phyloP scores from a whole-genome alignment of 2,113 vertebrate species.

The Toxotes jaculatrix region DNA sequence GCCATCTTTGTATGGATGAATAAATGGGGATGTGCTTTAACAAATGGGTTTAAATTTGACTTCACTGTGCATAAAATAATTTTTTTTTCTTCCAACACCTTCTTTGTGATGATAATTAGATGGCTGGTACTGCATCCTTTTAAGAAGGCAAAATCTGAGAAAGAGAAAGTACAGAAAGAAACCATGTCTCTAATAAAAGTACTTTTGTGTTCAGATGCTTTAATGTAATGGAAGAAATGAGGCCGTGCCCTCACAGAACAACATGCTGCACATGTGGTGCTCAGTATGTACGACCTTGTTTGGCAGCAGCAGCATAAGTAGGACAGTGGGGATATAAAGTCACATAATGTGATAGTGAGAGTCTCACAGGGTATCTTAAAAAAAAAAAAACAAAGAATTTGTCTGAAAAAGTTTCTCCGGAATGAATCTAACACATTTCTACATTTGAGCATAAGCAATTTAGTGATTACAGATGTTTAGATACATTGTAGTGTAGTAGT shows the following conservation, averaged over 20 bases:
- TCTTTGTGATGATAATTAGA: neutral
- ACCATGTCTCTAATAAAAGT: neutral
- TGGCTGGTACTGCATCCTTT: neutral
- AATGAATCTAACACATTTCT: neutral
- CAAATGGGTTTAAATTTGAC: neutral
- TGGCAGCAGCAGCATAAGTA: constrained; percentile 18
- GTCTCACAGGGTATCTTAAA: too few relatives aligned
- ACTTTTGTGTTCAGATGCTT: neutral
- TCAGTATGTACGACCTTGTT: neutral
- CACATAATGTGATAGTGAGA: constrained; percentile 6
- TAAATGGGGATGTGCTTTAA: neutral
- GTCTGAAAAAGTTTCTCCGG: neutral
- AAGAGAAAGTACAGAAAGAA: neutral
- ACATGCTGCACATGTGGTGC: neutral
- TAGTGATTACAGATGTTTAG: neutral
- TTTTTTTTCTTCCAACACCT: neutral
- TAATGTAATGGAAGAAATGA: neutral
- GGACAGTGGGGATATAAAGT: constrained; percentile 24
- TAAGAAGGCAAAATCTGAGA: neutral
- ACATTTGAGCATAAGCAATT: neutral
- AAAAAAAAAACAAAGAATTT: neutral
- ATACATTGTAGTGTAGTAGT: neutral
- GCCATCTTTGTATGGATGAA: neutral
- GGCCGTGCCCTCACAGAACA: neutral
- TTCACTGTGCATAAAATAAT: neutral